Percentiles rank a stretch among this genome's conserved stretches.
Evolutionary conservation across 2,888 invertebrate genomes (phyloP).

Genomic region (Cheiracanthium punctorium): DNA sequence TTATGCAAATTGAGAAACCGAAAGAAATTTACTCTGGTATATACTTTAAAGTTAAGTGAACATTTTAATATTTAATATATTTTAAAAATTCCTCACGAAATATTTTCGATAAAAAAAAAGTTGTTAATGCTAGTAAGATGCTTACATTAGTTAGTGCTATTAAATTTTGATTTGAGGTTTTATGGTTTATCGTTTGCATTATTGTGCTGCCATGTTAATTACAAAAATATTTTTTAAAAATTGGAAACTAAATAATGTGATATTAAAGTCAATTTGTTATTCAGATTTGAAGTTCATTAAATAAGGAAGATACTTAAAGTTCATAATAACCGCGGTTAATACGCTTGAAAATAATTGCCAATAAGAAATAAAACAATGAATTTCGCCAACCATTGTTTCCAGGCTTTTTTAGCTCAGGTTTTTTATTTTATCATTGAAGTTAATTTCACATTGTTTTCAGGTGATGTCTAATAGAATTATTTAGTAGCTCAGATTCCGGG

Average conservation of each 20-base stretch:
- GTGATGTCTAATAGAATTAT: no score
- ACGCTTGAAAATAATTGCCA: not conserved
- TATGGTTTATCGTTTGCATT: not conserved
- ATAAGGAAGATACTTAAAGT: not conserved
- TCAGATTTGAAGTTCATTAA: not conserved
- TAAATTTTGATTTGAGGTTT: not conserved
- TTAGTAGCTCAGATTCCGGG: no score
- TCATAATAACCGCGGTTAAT: not conserved
- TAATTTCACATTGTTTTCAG: no score
- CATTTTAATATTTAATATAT: not conserved
- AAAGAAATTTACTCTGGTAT: not conserved
- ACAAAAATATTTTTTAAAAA: no score
- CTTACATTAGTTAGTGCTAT: not conserved
- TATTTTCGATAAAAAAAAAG: not conserved
- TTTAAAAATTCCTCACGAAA: not conserved
- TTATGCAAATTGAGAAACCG: not conserved
- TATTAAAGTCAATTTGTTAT: not conserved
- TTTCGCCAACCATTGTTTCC: not conserved
- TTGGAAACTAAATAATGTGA: not conserved
- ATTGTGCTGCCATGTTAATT: no score
- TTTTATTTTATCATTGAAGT: no score
- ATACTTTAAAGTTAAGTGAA: not conserved
- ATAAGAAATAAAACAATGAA: not conserved
- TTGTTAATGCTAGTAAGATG: not conserved
- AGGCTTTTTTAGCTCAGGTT: no score